phyloP scores from a whole-genome alignment of 2,888 invertebrate species.

The Cheilosia vernalis region DNA sequence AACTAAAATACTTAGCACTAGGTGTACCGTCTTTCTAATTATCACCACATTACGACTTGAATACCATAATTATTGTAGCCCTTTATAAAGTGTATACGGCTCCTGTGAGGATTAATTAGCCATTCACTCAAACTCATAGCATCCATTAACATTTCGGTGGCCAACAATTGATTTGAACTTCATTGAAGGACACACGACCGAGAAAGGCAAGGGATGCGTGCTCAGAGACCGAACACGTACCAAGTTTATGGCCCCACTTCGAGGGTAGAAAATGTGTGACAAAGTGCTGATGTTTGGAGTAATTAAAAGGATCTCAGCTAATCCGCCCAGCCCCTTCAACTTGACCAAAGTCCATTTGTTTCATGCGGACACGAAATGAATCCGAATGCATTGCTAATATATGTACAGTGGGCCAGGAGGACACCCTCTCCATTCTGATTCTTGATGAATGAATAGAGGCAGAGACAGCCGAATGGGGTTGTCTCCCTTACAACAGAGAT shows the following conservation, averaged over 20 bases:
- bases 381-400: slow-evolving; percentile 61
- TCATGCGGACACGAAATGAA: slow-evolving; percentile 66
- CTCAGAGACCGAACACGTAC: slow-evolving; percentile 11
- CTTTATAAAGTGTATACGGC: slow-evolving; percentile 10
- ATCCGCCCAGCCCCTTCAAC: slow-evolving; percentile 77
- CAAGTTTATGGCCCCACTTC: slow-evolving; percentile 29
- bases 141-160: slow-evolving; percentile 55
- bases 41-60: slow-evolving; percentile 34
- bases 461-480: slow-evolving; percentile 19
- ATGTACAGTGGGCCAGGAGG: slow-evolving; percentile 1
- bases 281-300: slow-evolving; percentile 82
- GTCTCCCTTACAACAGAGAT: slow-evolving; percentile 24
- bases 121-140: slow-evolving; percentile 9
- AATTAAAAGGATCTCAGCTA: slow-evolving; percentile 82
- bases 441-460: slow-evolving; percentile 45
- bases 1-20: neutral
- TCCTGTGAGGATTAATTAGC: slow-evolving; percentile 45
- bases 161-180: slow-evolving; percentile 46
- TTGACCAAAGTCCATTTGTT: slow-evolving; percentile 82
- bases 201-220: slow-evolving; percentile 2
- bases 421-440: slow-evolving; percentile 43
- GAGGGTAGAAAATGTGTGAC: slow-evolving; percentile 67
- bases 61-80: slow-evolving; percentile 34
- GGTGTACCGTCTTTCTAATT: slow-evolving; percentile 20
- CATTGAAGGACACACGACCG: neutral